Evolutionary conservation across 2,113 vertebrate species (phyloP).

Genomic region (Percina caprodes): DNA sequence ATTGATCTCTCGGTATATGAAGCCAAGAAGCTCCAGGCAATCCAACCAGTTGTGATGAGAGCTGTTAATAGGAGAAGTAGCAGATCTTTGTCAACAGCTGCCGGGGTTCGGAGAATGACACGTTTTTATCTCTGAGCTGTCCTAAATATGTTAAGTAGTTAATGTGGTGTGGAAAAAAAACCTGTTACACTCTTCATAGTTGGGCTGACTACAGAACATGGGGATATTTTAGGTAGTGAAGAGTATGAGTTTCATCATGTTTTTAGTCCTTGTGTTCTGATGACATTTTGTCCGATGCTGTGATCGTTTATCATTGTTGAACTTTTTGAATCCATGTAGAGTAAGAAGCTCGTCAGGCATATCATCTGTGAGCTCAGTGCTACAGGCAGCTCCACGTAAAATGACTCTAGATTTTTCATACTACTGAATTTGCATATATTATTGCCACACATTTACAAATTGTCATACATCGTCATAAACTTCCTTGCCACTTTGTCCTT

Average conservation of each 20-base stretch:
- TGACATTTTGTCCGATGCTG: constrained; percentile 66
- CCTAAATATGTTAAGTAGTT: constrained; percentile 26
- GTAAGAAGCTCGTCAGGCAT: constrained; percentile 45
- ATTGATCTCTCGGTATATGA: constrained; percentile 18
- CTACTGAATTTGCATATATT: constrained; percentile 56
- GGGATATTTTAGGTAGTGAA: constrained; percentile 10
- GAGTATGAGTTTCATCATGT: constrained; percentile 30
- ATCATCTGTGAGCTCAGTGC: constrained; percentile 60
- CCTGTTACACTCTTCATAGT: constrained; percentile 19
- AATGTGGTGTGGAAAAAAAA: constrained; percentile 22
- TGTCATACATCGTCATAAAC: constrained; percentile 63
- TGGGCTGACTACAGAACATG: constrained; percentile 19
- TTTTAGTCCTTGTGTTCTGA: constrained; percentile 63
- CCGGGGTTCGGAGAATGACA: constrained; percentile 25
- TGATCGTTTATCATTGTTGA: constrained; percentile 62
- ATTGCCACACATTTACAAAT: constrained; percentile 57
- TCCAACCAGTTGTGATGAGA: constrained; percentile 29
- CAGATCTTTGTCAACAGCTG: constrained; percentile 32
- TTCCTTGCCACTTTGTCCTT: constrained; percentile 59
- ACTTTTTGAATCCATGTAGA: constrained; percentile 43
- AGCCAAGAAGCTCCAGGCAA: constrained; percentile 52
- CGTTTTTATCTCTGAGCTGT: constrained; percentile 46
- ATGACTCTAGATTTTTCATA: constrained; percentile 58
- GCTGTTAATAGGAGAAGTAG: constrained; percentile 20
- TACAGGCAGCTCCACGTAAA: constrained; percentile 66